These are phyloP conservation scores for Allygus modestus DNA, from an alignment of 2,888 invertebrate species.

Conservation along the genomic window DNA sequence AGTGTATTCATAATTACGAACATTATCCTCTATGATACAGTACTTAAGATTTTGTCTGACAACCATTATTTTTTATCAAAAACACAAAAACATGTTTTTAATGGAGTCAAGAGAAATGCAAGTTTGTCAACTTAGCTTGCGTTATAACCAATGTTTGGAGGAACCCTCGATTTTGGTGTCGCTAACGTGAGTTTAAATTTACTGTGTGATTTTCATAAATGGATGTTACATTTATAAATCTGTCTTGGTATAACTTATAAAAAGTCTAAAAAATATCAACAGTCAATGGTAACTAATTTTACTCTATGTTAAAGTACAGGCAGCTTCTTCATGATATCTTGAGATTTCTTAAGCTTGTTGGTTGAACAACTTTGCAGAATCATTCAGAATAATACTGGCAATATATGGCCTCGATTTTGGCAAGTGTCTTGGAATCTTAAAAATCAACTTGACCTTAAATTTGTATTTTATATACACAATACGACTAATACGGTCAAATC, in stretches of 20 bases:
- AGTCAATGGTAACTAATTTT: slow-evolving; percentile 4
- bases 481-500: not conserved
- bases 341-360: too few species aligned
- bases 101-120: not conserved
- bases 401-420: slow-evolving; percentile 4
- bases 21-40: too few species aligned
- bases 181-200: too few species aligned
- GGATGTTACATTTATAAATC: not conserved
- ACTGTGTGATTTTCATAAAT: not conserved
- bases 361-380: not conserved
- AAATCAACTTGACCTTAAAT: not conserved
- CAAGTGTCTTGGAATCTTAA: not conserved
- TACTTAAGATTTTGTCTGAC: too few species aligned
- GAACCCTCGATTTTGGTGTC: not conserved
- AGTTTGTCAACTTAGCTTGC: too few species aligned
- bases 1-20: too few species aligned
- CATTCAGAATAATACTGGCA: not conserved
- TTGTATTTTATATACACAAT: not conserved
- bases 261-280: not conserved
- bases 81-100: too few species aligned
- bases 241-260: not conserved
- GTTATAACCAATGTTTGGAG: not conserved
- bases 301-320: not conserved
- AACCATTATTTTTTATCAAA: too few species aligned
- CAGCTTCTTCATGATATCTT: not conserved